Conservation (phyloP, 2,888 invertebrate species). For the Drosophila birchii region DNA sequence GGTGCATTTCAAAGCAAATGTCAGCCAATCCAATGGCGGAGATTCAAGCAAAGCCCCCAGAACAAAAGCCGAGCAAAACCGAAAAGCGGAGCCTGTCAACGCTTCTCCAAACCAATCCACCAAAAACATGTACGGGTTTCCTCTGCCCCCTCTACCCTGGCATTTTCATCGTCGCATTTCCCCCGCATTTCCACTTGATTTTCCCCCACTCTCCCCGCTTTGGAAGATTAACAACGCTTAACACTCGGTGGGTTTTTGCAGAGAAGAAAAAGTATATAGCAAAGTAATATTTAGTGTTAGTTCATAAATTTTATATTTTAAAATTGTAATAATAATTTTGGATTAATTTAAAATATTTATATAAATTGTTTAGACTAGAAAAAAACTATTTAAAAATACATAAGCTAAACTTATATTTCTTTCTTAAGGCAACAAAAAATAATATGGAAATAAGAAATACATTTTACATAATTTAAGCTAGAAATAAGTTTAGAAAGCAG, state of each 20-base stretch:
- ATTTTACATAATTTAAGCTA: no score
- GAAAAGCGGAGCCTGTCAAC: slow-evolving; percentile 46
- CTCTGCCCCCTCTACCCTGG: neutral
- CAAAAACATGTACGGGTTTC: slow-evolving; percentile 10
- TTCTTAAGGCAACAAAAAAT: no score
- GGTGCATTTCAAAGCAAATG: slow-evolving; percentile 74
- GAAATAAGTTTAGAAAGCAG: no score
- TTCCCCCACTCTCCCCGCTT: slow-evolving; percentile 2
- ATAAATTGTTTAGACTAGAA: neutral
- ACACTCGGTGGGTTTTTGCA: slow-evolving; percentile 23
- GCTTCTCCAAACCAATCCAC: slow-evolving; percentile 40
- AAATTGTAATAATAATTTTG: neutral
- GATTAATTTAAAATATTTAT: no score
- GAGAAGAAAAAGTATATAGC: neutral
- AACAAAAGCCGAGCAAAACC: slow-evolving; percentile 36
- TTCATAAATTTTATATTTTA: neutral
- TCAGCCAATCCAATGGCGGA: slow-evolving; percentile 37
- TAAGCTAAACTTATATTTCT: no score
- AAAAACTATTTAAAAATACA: neutral
- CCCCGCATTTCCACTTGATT: slow-evolving; percentile 28
- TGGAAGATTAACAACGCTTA: slow-evolving; percentile 46
- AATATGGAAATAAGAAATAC: no score
- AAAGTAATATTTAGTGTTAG: no score
- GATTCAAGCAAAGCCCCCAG: slow-evolving; percentile 31
- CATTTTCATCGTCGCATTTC: neutral